Conservation (phyloP, 2,113 vertebrate species). For the Heliornis fulica region DNA sequence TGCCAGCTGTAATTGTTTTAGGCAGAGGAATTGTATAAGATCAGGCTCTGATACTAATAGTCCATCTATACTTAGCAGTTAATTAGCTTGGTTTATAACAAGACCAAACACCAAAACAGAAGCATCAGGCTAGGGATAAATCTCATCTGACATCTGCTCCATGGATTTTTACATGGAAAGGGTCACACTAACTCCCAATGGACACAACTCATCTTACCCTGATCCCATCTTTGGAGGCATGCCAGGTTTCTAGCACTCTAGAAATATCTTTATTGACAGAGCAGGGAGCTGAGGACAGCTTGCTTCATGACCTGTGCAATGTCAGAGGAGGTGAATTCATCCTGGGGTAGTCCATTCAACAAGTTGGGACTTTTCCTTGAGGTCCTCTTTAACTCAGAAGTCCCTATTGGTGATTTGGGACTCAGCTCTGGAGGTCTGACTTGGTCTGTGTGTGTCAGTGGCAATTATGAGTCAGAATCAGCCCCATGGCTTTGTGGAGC, state of each 20-base stretch:
- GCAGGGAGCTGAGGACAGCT: not conserved
- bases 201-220: not conserved
- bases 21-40: not conserved
- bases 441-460: not conserved
- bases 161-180: not conserved
- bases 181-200: not conserved
- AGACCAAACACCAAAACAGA: not conserved
- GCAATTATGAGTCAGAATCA: not conserved
- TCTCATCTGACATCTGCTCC: not conserved
- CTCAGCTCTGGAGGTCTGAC: not conserved
- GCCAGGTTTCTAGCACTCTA: not conserved
- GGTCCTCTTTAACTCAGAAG: not conserved
- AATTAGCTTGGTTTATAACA: not conserved
- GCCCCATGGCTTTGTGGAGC: not conserved
- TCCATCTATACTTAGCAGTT: not conserved
- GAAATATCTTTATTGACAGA: not conserved
- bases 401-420: not conserved
- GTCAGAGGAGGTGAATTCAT: not conserved
- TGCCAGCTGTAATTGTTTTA: not conserved
- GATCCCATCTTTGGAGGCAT: not conserved
- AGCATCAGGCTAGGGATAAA: not conserved
- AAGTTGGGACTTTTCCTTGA: not conserved
- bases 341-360: not conserved
- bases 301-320: not conserved
- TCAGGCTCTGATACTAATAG: not conserved